phyloP scores from a whole-genome alignment of 2,113 vertebrate species.

The Sterna hirundo region DNA sequence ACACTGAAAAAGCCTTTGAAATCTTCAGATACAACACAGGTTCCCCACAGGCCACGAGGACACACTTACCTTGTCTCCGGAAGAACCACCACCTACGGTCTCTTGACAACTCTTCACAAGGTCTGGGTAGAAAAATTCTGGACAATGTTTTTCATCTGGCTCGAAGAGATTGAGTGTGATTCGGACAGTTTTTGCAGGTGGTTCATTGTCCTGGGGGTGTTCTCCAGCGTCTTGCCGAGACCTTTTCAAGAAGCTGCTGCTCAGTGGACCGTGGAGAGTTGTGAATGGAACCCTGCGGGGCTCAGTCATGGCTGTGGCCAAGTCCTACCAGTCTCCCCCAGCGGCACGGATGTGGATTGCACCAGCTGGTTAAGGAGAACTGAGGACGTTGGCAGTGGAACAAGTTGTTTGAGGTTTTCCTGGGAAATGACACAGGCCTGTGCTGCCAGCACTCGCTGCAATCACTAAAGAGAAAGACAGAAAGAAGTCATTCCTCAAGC shows the following conservation, averaged over 20 bases:
- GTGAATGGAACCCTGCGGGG: conserved; percentile 84
- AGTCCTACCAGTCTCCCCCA: neutral
- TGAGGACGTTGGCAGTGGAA: rapidly evolving
- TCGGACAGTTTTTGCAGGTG: too few relatives aligned
- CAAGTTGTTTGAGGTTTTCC: neutral
- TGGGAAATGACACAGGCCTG: neutral
- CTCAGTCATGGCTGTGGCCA: conserved; percentile 83
- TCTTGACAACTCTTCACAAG: too few relatives aligned
- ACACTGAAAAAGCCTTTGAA: neutral
- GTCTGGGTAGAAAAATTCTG: too few relatives aligned
- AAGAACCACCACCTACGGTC: conserved; percentile 14
- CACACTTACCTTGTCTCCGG: conserved; percentile 68
- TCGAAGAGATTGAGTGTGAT: too few relatives aligned
- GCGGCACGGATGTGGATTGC: neutral
- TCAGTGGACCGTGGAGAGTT: too few relatives aligned
- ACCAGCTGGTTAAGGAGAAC: rapidly evolving
- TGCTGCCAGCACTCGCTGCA: neutral
- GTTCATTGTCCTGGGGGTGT: too few relatives aligned
- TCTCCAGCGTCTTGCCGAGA: too few relatives aligned
- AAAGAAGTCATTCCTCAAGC: too few relatives aligned
- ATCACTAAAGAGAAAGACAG: too few relatives aligned
- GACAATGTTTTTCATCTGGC: too few relatives aligned
- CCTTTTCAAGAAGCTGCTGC: too few relatives aligned
- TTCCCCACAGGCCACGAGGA: rapidly evolving
- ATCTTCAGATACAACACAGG: neutral